Conservation (phyloP, 1,140 invertebrate species). For the Halyomorpha halys region DNA sequence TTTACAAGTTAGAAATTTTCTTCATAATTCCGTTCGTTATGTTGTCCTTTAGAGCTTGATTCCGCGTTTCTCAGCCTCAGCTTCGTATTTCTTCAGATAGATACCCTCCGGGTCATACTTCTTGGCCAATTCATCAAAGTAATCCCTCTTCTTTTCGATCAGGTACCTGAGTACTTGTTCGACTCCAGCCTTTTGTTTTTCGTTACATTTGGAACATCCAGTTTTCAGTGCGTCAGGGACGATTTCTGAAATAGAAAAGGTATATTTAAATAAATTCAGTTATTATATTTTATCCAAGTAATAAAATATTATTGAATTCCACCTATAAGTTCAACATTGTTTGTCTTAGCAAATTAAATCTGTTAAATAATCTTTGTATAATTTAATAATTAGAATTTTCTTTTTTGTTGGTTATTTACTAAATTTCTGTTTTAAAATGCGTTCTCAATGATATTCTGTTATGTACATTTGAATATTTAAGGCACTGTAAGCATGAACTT, state of each 20-base stretch:
- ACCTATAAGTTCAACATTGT: too few species aligned
- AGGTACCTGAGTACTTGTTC: slow-evolving; percentile 32
- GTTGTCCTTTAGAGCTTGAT: slow-evolving; percentile 30
- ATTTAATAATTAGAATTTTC: too few species aligned
- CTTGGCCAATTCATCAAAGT: slow-evolving; percentile 29
- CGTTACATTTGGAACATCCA: slow-evolving; percentile 50
- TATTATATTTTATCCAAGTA: too few species aligned
- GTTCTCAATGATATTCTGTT: too few species aligned
- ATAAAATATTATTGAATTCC: too few species aligned
- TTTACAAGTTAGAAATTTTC: too few species aligned
- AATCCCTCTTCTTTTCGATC: slow-evolving; percentile 29
- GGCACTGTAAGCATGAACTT: too few species aligned
- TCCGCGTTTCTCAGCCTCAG: slow-evolving; percentile 35
- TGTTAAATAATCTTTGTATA: too few species aligned
- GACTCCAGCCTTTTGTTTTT: slow-evolving; percentile 43
- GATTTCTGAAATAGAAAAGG: slow-evolving; percentile 16
- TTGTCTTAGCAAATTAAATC: too few species aligned
- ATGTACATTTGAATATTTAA: too few species aligned
- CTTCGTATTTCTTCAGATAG: slow-evolving; percentile 39
- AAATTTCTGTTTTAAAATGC: too few species aligned
- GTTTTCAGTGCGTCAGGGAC: slow-evolving; percentile 46
- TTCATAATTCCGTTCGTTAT: background rate
- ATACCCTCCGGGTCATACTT: slow-evolving; percentile 31
- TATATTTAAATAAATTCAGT: background rate
- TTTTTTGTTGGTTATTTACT: too few species aligned